phyloP scores from a whole-genome alignment of 2,888 invertebrate species.

The Aspidiotus destructor region DNA sequence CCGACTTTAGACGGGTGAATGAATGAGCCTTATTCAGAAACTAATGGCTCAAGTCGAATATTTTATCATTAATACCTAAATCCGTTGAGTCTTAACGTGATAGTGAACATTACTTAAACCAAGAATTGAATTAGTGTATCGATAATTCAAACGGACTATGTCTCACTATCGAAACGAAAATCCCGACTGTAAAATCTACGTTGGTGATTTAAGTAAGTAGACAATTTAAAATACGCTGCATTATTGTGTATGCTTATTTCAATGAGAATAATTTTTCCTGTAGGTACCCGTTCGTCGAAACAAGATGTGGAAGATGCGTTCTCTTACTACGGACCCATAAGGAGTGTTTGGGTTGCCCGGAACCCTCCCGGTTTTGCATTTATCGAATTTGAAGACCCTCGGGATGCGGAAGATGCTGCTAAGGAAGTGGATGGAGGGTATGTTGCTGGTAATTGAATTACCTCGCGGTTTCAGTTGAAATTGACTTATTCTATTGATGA shows the following conservation, averaged over 20 bases:
- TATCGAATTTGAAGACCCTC: slow-evolving; percentile 84
- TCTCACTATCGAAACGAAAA: slow-evolving; percentile 34
- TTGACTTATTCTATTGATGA: background rate
- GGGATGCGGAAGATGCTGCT: slow-evolving; percentile 88
- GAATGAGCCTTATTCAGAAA: too few species aligned
- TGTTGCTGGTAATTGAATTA: slow-evolving; percentile 13
- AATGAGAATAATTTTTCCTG: background rate
- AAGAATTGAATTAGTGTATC: background rate
- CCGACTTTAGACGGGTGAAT: too few species aligned
- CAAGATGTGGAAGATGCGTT: slow-evolving; percentile 89
- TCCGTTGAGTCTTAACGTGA: background rate
- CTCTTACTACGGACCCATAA: slow-evolving; percentile 79
- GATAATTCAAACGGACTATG: background rate
- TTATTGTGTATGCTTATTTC: background rate
- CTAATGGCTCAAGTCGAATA: too few species aligned
- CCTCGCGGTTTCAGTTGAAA: background rate
- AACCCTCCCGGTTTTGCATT: slow-evolving; percentile 94
- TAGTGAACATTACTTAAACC: background rate
- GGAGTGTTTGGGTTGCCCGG: slow-evolving; percentile 95
- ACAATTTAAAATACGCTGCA: background rate
- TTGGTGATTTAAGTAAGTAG: slow-evolving; percentile 83
- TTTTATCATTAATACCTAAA: background rate
- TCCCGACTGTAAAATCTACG: slow-evolving; percentile 87
- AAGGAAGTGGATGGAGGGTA: slow-evolving; percentile 50
- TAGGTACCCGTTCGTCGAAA: slow-evolving; percentile 60